These are phyloP conservation scores for Micrasema longulum DNA, from an alignment of 1,140 invertebrate genomes.

Conservation along the genomic window DNA sequence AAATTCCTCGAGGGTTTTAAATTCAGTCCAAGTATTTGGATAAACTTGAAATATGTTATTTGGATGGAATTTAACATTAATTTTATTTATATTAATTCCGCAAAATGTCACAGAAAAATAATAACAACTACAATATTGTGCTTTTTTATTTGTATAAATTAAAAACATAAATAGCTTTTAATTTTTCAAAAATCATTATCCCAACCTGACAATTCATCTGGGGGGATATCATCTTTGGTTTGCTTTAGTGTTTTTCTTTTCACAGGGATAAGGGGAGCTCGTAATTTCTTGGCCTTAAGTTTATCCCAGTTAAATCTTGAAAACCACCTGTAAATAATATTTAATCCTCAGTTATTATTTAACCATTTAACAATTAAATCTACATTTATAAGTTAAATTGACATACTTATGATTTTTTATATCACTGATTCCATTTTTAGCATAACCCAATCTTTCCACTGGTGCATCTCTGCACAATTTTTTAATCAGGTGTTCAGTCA, in stretches of 20 bases:
- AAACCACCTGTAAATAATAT: conserved; percentile 80
- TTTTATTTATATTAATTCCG: too few relatives aligned
- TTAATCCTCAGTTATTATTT: background rate
- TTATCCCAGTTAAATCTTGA: conserved; percentile 93
- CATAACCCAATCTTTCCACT: conserved; percentile 92
- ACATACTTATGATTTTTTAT: conserved; percentile 91
- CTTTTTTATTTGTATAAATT: too few relatives aligned
- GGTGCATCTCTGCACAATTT: conserved; percentile 90
- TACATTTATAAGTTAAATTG: background rate
- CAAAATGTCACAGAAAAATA: too few relatives aligned
- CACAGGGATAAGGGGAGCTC: conserved; percentile 77
- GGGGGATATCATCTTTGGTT: conserved; percentile 72
- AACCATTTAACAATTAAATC: background rate
- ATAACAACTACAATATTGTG: too few relatives aligned
- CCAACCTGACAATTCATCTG: conserved; percentile 79
- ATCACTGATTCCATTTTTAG: conserved; percentile 90
- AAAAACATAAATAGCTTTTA: background rate
- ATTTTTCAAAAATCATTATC: conserved; percentile 72
- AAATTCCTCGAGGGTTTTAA: too few relatives aligned
- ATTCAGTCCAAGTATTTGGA: too few relatives aligned
- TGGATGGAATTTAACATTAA: too few relatives aligned
- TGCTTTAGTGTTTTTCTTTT: conserved; percentile 79
- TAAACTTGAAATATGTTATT: too few relatives aligned
- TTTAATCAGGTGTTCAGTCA: conserved; percentile 86
- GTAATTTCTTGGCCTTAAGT: conserved; percentile 76